Conservation (phyloP, 1,140 invertebrate genomes). For the Xylocopa sonorina region DNA sequence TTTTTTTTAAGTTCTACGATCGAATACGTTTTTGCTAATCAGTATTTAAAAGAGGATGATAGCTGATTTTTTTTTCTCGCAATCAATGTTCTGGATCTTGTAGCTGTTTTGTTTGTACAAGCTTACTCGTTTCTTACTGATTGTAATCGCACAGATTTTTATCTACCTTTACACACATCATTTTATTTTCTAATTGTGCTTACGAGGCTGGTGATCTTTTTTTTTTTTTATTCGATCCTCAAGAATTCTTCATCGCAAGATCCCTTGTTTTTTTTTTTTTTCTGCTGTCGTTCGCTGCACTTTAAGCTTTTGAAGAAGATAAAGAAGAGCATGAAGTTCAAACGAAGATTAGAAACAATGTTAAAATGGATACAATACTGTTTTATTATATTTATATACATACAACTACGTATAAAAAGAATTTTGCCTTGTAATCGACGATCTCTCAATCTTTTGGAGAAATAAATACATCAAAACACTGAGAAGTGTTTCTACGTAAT, state of each 20-base stretch:
- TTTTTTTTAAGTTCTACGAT: neutral
- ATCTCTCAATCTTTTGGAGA: too few relatives aligned
- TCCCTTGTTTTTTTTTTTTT: too few relatives aligned
- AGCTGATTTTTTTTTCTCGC: neutral
- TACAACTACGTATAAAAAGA: too few relatives aligned
- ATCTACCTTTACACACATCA: constrained; percentile 18
- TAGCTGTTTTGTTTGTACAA: neutral
- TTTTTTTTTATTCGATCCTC: neutral
- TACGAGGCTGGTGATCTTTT: neutral
- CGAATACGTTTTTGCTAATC: constrained; percentile 20
- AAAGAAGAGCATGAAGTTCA: too few relatives aligned
- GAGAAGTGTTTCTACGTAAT: too few relatives aligned
- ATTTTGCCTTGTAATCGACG: too few relatives aligned
- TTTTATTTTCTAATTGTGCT: constrained; percentile 30
- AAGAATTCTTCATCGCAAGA: neutral
- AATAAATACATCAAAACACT: too few relatives aligned
- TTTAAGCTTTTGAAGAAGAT: too few relatives aligned
- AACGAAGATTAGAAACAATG: too few relatives aligned
- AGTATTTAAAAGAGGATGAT: neutral
- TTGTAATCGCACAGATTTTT: constrained; percentile 9
- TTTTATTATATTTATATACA: too few relatives aligned
- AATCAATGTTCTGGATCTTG: constrained; percentile 19
- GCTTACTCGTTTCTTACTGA: neutral
- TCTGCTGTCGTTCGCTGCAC: neutral
- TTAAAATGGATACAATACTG: too few relatives aligned